Evolutionary conservation across 1,140 invertebrate genomes (phyloP).

Genomic region (Riptortus pedestris): DNA sequence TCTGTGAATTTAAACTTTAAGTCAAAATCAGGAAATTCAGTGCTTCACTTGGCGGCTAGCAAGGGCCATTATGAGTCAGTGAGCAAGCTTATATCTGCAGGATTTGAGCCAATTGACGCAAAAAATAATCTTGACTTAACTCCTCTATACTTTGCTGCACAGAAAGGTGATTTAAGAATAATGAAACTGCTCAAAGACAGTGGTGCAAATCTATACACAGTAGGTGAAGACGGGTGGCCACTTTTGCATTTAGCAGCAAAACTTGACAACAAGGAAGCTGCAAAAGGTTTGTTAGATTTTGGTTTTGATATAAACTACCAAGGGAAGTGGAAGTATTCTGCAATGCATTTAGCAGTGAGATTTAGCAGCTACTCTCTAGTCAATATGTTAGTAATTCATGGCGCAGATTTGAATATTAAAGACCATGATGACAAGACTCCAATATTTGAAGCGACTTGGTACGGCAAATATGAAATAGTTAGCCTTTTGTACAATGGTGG

Average conservation of each 20-base stretch:
- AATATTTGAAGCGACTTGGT: not conserved
- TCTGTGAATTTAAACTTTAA: not conserved
- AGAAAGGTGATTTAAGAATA: not conserved
- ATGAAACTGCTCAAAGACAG: not conserved
- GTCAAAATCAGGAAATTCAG: not conserved
- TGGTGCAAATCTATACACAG: not conserved
- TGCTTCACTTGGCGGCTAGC: not conserved
- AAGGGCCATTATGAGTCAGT: not conserved
- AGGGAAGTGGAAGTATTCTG: not conserved
- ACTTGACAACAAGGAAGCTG: not conserved
- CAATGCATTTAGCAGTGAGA: not conserved
- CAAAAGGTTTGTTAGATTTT: not conserved
- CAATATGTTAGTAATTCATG: not conserved
- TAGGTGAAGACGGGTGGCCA: not conserved
- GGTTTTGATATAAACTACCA: not conserved
- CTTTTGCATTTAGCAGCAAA: slow-evolving; percentile 3
- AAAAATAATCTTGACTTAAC: not conserved
- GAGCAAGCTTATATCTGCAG: not conserved
- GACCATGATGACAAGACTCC: not conserved
- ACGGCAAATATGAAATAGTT: not conserved
- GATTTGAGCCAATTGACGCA: not conserved
- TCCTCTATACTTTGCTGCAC: not conserved
- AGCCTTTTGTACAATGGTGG: not conserved
- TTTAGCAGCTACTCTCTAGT: not conserved
- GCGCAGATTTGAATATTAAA: not conserved